phyloP scores from a whole-genome alignment of 2,888 invertebrate species.

The Watsonalla binaria region DNA sequence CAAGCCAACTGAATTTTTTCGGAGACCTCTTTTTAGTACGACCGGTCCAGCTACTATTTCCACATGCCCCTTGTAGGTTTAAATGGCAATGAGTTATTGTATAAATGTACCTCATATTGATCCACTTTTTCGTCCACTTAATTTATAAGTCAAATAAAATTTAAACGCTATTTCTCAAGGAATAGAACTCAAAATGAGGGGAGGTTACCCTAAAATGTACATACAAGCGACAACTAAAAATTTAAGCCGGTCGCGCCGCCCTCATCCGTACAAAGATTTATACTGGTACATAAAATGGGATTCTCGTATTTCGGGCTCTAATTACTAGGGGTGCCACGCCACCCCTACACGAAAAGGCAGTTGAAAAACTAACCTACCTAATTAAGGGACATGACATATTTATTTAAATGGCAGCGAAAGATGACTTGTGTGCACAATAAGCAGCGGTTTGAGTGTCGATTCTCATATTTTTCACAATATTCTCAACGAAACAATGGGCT shows the following conservation, averaged over 20 bases:
- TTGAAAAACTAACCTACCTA: slow-evolving; percentile 26
- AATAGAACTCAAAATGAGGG: not conserved
- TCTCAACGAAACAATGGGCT: not conserved
- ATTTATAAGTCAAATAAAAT: not conserved
- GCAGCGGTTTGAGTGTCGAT: not conserved
- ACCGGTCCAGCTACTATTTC: slow-evolving; percentile 29
- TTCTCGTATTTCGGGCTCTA: slow-evolving; percentile 59
- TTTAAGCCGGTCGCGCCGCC: slow-evolving; percentile 38
- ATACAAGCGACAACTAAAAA: slow-evolving; percentile 34
- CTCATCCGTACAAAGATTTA: slow-evolving; percentile 62
- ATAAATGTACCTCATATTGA: not conserved
- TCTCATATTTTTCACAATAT: slow-evolving; percentile 3
- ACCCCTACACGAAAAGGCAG: slow-evolving; percentile 33
- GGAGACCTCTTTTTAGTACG: slow-evolving; percentile 14
- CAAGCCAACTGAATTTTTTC: slow-evolving; percentile 8
- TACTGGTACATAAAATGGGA: slow-evolving; percentile 46
- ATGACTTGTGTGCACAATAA: not conserved
- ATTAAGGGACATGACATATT: slow-evolving; percentile 6
- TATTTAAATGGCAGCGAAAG: not conserved
- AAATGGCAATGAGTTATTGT: slow-evolving; percentile 30
- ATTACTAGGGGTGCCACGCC: slow-evolving; percentile 49
- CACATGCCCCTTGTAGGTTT: slow-evolving; percentile 33
- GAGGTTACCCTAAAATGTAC: too few relatives aligned
- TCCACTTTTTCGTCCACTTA: not conserved
- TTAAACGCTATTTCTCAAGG: not conserved